Evolutionary conservation across 2,888 invertebrate genomes (phyloP).

Genomic region (Halictus quadricinctus): DNA sequence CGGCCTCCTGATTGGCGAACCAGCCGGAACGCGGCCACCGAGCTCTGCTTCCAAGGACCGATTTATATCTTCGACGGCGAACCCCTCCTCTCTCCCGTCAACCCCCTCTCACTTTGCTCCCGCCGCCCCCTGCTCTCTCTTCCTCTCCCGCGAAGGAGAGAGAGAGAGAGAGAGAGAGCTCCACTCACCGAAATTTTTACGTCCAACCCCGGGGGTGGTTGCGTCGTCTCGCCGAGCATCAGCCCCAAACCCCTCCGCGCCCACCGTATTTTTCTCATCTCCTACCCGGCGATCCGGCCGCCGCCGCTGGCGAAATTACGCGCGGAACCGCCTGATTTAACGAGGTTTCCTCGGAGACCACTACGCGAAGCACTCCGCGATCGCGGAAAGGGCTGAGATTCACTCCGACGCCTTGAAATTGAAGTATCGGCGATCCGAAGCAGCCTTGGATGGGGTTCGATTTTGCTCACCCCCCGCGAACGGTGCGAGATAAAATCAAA

Average conservation of each 20-base stretch:
- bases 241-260: conserved; percentile 29
- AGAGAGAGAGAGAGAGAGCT: conserved; percentile 23
- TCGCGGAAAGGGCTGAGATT: not conserved
- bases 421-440: not conserved
- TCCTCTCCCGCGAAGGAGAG: not conserved
- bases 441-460: not conserved
- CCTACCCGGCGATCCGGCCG: conserved; percentile 24
- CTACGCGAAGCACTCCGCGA: not conserved
- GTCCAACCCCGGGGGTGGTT: conserved; percentile 39
- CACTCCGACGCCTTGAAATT: not conserved
- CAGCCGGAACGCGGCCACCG: conserved; percentile 59
- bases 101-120: not conserved
- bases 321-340: conserved; percentile 59
- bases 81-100: conserved; percentile 26
- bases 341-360: conserved; percentile 54
- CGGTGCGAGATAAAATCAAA: not conserved
- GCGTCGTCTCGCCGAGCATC: not conserved
- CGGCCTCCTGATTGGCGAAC: conserved; percentile 65
- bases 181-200: conserved; percentile 64
- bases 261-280: conserved; percentile 68
- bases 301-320: conserved; percentile 51
- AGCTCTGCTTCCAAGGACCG: conserved; percentile 50
- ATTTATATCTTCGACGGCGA: conserved; percentile 63
- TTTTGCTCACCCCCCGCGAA: not conserved
- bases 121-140: not conserved